phyloP scores from a whole-genome alignment of 1,140 invertebrate species.

The Hypsibius dujardini region DNA sequence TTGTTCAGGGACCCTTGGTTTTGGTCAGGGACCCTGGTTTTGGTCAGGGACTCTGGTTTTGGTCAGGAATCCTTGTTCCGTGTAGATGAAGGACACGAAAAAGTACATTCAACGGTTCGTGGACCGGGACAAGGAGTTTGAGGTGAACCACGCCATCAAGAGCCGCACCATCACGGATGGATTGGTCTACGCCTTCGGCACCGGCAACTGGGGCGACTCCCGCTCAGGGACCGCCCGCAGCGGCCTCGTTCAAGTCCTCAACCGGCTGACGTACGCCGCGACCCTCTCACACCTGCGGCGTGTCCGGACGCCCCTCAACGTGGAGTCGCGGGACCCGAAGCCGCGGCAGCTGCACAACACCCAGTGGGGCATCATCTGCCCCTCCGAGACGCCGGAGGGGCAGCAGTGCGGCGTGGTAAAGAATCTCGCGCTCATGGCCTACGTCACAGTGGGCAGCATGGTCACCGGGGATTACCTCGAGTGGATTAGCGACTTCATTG shows the following conservation, averaged over 20 bases:
- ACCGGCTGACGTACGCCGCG: neutral
- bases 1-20: too few relatives aligned
- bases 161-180: constrained; percentile 4
- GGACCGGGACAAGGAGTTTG: too few relatives aligned
- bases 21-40: too few relatives aligned
- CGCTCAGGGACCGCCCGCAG: neutral
- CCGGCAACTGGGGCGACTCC: neutral
- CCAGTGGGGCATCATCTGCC: constrained; percentile 4
- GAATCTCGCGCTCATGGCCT: neutral
- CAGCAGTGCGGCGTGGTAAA: neutral
- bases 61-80: too few relatives aligned
- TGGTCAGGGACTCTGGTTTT: too few relatives aligned
- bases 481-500: too few relatives aligned
- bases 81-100: too few relatives aligned
- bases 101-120: too few relatives aligned
- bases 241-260: neutral
- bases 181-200: neutral
- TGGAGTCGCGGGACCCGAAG: neutral
- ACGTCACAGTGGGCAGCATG: neutral
- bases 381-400: neutral
- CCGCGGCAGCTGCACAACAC: constrained; percentile 4
- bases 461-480: too few relatives aligned
- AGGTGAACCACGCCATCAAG: neutral
- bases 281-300: neutral
- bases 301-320: neutral